Base-by-base conservation (phyloP, 2,888 invertebrate species). In the Gastrophysa polygoni region DNA sequence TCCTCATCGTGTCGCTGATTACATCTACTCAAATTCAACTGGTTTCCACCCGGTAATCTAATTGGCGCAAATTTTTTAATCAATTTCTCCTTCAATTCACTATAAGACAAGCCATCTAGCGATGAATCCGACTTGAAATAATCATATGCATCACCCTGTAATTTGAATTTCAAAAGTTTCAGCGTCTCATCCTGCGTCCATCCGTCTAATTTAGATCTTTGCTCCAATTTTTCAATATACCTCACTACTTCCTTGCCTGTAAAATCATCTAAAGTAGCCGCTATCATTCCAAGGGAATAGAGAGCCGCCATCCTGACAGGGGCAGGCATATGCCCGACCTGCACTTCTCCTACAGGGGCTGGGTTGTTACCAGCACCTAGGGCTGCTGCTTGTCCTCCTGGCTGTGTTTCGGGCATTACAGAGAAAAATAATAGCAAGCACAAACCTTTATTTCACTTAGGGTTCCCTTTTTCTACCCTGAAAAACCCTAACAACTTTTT, bases 1-100 rank as follows among this genome's bases (percentile, higher is more conserved):
- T 50, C 20, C 34, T 63, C 63, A 32, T 63, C 63, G 18, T 59
- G 59, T n/a, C 59, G 10, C 38, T 63, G 63, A 44, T 49, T 50
- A 50, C 50, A 50, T 1, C 18, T 10, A 43, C 21, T 50, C 0
- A 51, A 14, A 8, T 21, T 34, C 14, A 29, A 50, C 28, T 44
- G 46, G 18, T 16, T 56, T 11, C 46, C 46, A 3, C 46, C 56
- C 7, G 47, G 47, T 20, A 21, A 10, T 20, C n/a, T 47, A 1
- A 10, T 18, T 5, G 47, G 47, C 1, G 47, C n/a, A 10, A 47
- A 47, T 11, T 21, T 47, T 21, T 21, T 16, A 5, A 47, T 2
- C 2, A 47, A 47, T 11, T 18, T 18, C 1, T 5, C 11, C 11
- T 46, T 46, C 1, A 46, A 4, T 4, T 46, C 46, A 2, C 1